Base-by-base conservation (phyloP, 2,888 invertebrate genomes). In the Biston betularia region DNA sequence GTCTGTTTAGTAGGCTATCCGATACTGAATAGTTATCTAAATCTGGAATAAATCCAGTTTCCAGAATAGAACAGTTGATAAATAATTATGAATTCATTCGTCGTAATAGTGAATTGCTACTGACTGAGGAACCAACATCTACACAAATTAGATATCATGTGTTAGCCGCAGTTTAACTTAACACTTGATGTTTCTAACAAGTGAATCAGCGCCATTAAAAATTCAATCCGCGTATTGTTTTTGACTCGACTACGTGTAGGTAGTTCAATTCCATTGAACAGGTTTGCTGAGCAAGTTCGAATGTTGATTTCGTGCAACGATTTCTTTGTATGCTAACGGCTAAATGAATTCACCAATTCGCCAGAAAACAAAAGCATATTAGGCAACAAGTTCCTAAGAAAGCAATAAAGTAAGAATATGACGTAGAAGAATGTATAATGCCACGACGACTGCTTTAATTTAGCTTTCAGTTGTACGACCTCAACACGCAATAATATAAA, bases 191-290 rank as follows among this genome's bases (percentile, higher is more conserved):
- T 72, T 63, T 66, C 71, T 73, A 76, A 70, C 72, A 76, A 76
- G 71, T 82, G 79, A 83, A 77, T 83, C 83, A 81, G 65, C 68
- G 70, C 74, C 75, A 80, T 80, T 79, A 65, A 71, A 65, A 75
- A 83, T 83, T 84, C 79, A 73, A 75, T 75, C 70, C 75, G 77
- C 76, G 76, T 78, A 74, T 77, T 76, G 77, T 78, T 77, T 81
- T 75, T 74, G 73, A 78, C 45, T 59, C 63, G 72, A 75, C 75
- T 75, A 75, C 75, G 74, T 74, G 74, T 72, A 67, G 67, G 63
- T 46, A 62, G 58, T 59, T 38, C 42, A 55, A 46, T 63, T 63
- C 55, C 67, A 68, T 63, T 68, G 67, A 68, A 60, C 67, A 68
- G 67, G 63, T 68, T 59, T 42, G 58, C 63, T 57, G 44, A 67